phyloP scores from a whole-genome alignment of 2,888 invertebrate genomes.

The Drosophila formosana region DNA sequence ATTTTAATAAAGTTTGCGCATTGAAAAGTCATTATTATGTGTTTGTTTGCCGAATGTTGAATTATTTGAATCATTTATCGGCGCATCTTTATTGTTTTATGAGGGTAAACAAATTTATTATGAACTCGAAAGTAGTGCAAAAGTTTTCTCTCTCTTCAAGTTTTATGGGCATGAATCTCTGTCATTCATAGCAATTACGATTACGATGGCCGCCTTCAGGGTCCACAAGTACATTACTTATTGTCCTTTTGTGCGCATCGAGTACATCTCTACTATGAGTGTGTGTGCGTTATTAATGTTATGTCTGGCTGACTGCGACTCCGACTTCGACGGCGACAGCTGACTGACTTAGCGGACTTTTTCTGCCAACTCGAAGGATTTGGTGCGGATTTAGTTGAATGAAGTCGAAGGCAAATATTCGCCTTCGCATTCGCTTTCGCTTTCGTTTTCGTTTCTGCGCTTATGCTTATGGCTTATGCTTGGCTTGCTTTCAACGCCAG shows the following conservation, averaged over 20 bases:
- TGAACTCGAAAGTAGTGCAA: not conserved
- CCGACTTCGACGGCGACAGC: conserved; percentile 35
- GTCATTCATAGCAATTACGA: conserved; percentile 30
- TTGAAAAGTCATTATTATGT: conserved; percentile 8
- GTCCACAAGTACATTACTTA: conserved; percentile 31
- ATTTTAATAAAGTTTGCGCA: not conserved
- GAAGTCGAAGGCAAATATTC: conserved; percentile 44
- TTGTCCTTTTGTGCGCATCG: conserved; percentile 1
- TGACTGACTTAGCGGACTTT: conserved; percentile 67
- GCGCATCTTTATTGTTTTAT: conserved; percentile 12
- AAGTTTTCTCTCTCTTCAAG: not conserved
- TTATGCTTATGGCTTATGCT: not conserved
- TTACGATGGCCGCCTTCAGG: conserved; percentile 19
- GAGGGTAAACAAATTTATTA: conserved; percentile 11
- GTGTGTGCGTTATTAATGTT: conserved; percentile 68
- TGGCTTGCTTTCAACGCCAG: conserved; percentile 9
- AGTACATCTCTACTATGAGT: conserved; percentile 5
- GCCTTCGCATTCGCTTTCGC: not conserved
- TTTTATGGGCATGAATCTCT: conserved; percentile 4
- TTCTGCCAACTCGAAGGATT: conserved; percentile 59
- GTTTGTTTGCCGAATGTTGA: not conserved
- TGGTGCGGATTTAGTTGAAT: conserved; percentile 69
- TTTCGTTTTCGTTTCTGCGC: not conserved
- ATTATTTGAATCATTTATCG: not conserved
- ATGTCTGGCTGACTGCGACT: conserved; percentile 39